Evolutionary conservation across 2,888 invertebrate species (phyloP).

Genomic region (Bruchidius siliquastri): DNA sequence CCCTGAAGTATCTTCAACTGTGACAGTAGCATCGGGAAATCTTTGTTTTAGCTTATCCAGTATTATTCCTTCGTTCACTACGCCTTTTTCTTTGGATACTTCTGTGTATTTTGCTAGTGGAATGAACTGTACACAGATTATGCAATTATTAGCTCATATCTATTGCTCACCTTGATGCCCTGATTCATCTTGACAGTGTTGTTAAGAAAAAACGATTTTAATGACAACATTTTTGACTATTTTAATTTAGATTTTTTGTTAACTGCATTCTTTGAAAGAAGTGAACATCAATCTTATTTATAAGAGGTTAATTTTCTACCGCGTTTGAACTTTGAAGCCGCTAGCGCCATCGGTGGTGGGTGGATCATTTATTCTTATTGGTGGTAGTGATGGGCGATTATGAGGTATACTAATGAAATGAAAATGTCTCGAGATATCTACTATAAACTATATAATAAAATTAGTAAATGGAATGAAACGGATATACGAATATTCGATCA

Average conservation of each 20-base stretch:
- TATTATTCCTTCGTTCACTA: slow-evolving; percentile 40
- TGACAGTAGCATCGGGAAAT: slow-evolving; percentile 61
- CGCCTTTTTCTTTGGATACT: background rate
- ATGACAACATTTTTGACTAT: background rate
- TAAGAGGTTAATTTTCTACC: too few species aligned
- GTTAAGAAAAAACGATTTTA: background rate
- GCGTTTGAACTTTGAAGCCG: too few species aligned
- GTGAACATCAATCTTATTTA: too few species aligned
- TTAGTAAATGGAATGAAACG: too few species aligned
- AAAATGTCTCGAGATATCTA: too few species aligned
- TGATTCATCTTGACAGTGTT: background rate
- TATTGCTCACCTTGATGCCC: background rate
- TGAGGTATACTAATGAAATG: too few species aligned
- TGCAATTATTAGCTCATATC: background rate
- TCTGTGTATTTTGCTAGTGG: background rate
- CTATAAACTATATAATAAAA: too few species aligned
- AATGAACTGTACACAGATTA: background rate
- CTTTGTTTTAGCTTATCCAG: slow-evolving; percentile 43
- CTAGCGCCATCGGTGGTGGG: too few species aligned
- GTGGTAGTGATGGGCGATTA: too few species aligned
- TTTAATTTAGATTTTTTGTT: background rate
- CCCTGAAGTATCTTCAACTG: slow-evolving; percentile 70
- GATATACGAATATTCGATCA: too few species aligned
- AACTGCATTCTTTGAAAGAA: background rate
- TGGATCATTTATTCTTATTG: too few species aligned